These are phyloP conservation scores for Apotomis capreana DNA, from an alignment of 2,888 invertebrate genomes.

Conservation along the genomic window DNA sequence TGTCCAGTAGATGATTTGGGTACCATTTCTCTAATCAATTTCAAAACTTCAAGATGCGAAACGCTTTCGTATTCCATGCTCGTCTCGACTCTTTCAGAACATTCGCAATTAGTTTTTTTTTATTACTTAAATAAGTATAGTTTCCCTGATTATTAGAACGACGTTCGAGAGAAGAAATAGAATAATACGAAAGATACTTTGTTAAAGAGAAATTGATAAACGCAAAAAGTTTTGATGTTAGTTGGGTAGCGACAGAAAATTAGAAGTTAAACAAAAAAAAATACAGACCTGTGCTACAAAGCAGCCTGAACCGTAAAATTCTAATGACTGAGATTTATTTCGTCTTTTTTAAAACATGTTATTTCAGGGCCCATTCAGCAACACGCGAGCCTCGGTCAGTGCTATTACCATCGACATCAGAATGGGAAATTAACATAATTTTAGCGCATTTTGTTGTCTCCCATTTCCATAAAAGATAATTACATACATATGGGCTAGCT, in stretches of 20 bases:
- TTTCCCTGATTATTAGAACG: too few relatives aligned
- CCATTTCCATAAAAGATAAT: background rate
- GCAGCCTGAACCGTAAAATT: conserved; percentile 15
- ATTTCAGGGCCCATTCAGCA: background rate
- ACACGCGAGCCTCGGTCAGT: background rate
- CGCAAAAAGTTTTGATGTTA: background rate
- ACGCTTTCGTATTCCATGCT: too few relatives aligned
- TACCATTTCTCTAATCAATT: too few relatives aligned
- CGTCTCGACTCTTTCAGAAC: too few relatives aligned
- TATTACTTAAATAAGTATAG: too few relatives aligned
- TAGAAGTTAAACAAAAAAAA: background rate
- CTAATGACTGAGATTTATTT: conserved; percentile 20
- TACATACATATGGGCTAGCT: background rate
- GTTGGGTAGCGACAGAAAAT: background rate
- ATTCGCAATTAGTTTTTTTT: too few relatives aligned
- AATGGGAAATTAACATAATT: conserved; percentile 2
- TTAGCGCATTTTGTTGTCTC: background rate
- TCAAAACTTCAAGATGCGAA: too few relatives aligned
- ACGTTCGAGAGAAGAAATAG: too few relatives aligned
- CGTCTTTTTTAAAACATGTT: conserved; percentile 19
- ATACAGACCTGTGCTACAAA: too few relatives aligned
- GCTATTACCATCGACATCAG: background rate
- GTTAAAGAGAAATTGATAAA: too few relatives aligned
- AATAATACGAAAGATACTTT: too few relatives aligned
- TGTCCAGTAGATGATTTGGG: too few relatives aligned